Conservation (phyloP, 2,113 vertebrate genomes). For the Syngnathoides biaculeatus region DNA sequence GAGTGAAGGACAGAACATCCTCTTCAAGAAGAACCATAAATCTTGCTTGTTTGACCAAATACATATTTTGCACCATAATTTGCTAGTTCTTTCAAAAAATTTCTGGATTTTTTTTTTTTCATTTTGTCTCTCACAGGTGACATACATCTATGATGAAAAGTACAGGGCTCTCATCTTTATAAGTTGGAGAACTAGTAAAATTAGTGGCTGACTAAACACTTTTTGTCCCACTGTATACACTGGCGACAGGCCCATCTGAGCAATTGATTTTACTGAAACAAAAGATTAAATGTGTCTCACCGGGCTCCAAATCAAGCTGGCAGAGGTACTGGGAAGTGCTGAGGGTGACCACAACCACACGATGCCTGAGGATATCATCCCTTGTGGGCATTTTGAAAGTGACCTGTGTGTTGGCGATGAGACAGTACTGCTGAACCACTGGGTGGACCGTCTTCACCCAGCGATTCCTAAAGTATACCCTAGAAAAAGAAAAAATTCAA, state of each 20-base stretch:
- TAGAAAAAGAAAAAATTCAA: slow-evolving; percentile 46
- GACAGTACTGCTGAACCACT: slow-evolving; percentile 98
- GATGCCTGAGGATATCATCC: slow-evolving; percentile 91
- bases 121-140: no score
- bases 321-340: slow-evolving; percentile 98
- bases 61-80: no score
- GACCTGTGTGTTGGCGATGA: slow-evolving; percentile 92
- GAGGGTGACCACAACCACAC: slow-evolving; percentile 95
- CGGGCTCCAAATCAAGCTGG: slow-evolving; percentile 95
- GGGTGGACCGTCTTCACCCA: slow-evolving; percentile 99
- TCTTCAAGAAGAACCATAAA: no score
- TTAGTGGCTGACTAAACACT: no score
- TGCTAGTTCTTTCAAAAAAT: no score
- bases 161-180: no score
- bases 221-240: no score
- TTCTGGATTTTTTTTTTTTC: no score
- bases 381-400: slow-evolving; percentile 98
- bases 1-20: no score
- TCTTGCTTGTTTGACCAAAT: no score
- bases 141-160: no score
- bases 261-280: background rate
- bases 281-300: slow-evolving; percentile 64
- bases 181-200: no score
- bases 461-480: slow-evolving; percentile 99
- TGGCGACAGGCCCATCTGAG: background rate